Conservation (phyloP, 2,113 vertebrate species). For the Corynorhinus townsendii region DNA sequence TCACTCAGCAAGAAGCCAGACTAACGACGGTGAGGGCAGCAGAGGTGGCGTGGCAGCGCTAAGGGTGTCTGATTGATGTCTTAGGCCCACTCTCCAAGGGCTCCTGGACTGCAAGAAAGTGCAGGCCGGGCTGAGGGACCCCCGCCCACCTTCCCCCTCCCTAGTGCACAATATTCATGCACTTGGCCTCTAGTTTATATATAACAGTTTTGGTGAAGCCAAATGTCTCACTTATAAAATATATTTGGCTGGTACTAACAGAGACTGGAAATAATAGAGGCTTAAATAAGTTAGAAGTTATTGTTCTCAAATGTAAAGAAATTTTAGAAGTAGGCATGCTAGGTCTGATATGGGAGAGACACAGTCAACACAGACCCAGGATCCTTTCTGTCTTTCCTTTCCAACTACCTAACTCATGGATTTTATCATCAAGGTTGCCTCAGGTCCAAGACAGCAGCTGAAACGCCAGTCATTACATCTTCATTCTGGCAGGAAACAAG, state of each 20-base stretch:
- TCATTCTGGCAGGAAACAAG: not conserved
- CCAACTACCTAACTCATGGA: not conserved
- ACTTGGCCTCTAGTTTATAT: not conserved
- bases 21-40: too few species aligned
- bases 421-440: not conserved
- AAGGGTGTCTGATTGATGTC: too few species aligned
- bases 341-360: not conserved
- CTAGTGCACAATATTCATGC: too few species aligned
- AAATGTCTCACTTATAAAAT: conserved; percentile 3
- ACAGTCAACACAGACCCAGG: not conserved
- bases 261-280: not conserved
- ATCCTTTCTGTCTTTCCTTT: not conserved
- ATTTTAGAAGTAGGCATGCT: not conserved
- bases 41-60: too few species aligned
- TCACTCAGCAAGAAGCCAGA: too few species aligned
- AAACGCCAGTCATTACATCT: not conserved
- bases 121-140: too few species aligned
- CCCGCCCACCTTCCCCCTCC: too few species aligned
- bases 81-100: too few species aligned
- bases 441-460: not conserved
- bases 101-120: too few species aligned
- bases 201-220: not conserved
- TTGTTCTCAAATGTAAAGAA: not conserved
- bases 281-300: not conserved
- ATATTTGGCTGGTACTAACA: not conserved